Percentiles rank a stretch among this genome's conserved stretches.
Conservation (phyloP, 2,113 vertebrate genomes). For the Tringa solitaria region DNA sequence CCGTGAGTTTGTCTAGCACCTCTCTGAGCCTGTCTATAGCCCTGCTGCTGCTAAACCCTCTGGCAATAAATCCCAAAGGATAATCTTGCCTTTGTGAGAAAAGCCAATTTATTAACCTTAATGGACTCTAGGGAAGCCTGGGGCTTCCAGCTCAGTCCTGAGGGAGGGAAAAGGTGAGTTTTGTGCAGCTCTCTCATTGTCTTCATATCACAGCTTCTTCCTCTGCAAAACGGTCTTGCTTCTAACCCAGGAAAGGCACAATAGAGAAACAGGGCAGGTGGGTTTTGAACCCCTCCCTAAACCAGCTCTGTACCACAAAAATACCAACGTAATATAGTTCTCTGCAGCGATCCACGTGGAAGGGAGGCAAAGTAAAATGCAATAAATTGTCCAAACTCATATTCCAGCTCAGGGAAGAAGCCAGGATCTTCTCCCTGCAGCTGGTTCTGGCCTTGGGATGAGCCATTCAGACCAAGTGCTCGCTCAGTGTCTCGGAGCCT, state of each 20-base stretch:
- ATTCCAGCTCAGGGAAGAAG: background rate
- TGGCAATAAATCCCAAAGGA: background rate
- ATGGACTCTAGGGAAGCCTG: background rate
- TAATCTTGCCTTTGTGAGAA: background rate
- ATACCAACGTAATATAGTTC: background rate
- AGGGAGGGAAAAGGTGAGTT: background rate
- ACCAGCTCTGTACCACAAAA: background rate
- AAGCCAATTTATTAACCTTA: background rate
- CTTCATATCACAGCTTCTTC: background rate
- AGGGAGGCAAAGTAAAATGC: background rate
- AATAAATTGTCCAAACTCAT: background rate
- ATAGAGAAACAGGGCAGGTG: rapidly evolving
- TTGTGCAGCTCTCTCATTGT: background rate
- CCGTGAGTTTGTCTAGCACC: background rate
- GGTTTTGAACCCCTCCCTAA: background rate
- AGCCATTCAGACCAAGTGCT: background rate
- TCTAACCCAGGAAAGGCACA: background rate
- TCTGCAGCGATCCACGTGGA: background rate
- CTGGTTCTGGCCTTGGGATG: background rate
- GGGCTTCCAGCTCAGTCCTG: background rate
- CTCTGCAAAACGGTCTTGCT: background rate
- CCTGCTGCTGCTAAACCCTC: background rate
- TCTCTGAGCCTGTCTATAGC: background rate
- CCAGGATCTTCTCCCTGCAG: background rate
- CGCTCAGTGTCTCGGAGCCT: rapidly evolving